These are phyloP conservation scores for Trididemnum miniatum DNA, from an alignment of 23 tunicate species.

Conservation along the genomic window DNA sequence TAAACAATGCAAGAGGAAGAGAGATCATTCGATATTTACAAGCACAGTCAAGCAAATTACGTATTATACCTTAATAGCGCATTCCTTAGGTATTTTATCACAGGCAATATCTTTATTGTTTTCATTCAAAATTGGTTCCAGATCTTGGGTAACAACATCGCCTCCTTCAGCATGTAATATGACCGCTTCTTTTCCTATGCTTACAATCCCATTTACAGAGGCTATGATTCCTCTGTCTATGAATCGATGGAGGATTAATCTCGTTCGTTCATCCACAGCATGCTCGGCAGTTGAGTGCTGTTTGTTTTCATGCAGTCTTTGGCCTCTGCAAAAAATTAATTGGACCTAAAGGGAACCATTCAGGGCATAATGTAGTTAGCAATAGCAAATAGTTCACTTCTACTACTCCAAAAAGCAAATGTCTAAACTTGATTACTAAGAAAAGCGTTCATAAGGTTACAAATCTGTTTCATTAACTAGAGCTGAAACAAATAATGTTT, in stretches of 20 bases:
- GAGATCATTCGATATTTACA: no score
- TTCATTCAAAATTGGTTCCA: constrained; percentile 27
- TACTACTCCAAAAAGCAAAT: no score
- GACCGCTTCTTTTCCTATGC: constrained; percentile 95
- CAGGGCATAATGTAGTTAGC: no score
- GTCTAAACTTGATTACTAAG: no score
- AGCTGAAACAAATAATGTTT: no score
- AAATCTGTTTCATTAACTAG: no score
- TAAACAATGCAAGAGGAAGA: no score
- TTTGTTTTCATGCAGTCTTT: constrained; percentile 78
- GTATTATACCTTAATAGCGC: constrained; percentile 81
- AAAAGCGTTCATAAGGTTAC: no score
- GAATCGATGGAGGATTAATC: constrained; percentile 59
- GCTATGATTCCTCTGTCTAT: constrained; percentile 83
- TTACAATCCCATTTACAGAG: constrained; percentile 68
- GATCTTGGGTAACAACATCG: constrained; percentile 45
- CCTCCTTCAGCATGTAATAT: constrained; percentile 94
- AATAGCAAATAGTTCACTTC: no score
- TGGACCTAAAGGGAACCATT: no score
- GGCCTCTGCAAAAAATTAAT: no score
- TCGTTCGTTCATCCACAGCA: constrained; percentile 91
- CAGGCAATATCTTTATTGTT: constrained; percentile 32
- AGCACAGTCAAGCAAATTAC: no score
- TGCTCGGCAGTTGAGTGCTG: constrained; percentile 89
- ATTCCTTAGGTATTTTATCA: constrained; percentile 58